phyloP scores from a whole-genome alignment of 2,113 vertebrate genomes.

The Thermophis baileyi region DNA sequence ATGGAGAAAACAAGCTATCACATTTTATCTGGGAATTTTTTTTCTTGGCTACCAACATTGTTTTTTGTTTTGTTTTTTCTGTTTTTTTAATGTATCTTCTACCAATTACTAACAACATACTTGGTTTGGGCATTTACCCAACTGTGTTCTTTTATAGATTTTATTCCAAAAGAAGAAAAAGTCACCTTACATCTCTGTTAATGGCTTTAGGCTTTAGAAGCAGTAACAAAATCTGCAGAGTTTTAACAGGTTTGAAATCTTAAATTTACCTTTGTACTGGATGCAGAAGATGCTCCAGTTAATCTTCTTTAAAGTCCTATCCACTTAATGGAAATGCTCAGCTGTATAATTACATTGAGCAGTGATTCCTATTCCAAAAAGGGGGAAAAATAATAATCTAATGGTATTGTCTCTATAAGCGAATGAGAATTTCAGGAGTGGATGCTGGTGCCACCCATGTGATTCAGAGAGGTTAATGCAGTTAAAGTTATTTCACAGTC shows the following conservation, averaged over 20 bases:
- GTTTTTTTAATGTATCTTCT: background rate
- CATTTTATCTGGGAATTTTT: background rate
- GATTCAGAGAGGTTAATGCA: slow-evolving; percentile 99
- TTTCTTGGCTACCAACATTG: background rate
- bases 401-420: slow-evolving; percentile 85
- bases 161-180: rapidly evolving
- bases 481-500: slow-evolving; percentile 99
- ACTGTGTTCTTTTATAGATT: rapidly evolving
- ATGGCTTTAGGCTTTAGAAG: slow-evolving; percentile 51
- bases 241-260: slow-evolving; percentile 60
- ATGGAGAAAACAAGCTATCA: background rate
- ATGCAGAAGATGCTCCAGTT: slow-evolving; percentile 65
- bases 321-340: slow-evolving; percentile 79
- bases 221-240: slow-evolving; percentile 24
- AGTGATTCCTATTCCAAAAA: slow-evolving; percentile 76
- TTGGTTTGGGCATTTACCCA: slow-evolving; percentile 9
- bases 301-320: slow-evolving; percentile 80
- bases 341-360: slow-evolving; percentile 80
- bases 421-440: slow-evolving; percentile 85
- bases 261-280: slow-evolving; percentile 43
- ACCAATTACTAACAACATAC: background rate
- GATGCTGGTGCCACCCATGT: slow-evolving; percentile 84
- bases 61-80: background rate
- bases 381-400: slow-evolving; percentile 85
- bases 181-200: slow-evolving; percentile 19